Evolutionary conservation across 2,113 vertebrate species (phyloP), one percentile per base, ranked within the genome.

Genomic region (Gadus macrocephalus): DNA sequence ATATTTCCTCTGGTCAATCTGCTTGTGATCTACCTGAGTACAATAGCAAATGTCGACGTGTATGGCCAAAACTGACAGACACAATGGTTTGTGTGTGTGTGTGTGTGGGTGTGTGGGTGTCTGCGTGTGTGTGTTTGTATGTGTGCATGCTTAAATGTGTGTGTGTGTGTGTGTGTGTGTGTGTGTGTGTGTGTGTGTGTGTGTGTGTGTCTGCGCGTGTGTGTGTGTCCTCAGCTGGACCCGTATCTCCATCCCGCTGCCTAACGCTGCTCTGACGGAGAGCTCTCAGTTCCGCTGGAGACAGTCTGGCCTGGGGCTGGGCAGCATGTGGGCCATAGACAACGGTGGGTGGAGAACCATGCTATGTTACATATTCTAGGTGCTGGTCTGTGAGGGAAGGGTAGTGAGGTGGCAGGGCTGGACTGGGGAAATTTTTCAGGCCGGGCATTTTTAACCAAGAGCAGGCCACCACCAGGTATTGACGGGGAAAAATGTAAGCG

Each of bases 311-410:
- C 85, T 89, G 2, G 92, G 95, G 79, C 75, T 89, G 12, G 93
- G 94, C 78, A 97, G 94, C 89, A 98, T 98, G 95, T 99, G 97
- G 97, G 96, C 96, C 73, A 91, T 99, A 27, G 97, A 99, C 90
- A 98, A 97, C 59, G 93, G 97, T 99, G 42, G 8, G 42, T 49
- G 42, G 73, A 91, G 93, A 9, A 42, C 14, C 19, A 64, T 11
- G 61, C n/a, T 22, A 15, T 17, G 28, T 42, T 19, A 25, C 4
- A 35, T 35, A 5, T 35, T 35, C 31, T 3, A 35, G 31, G 31
- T 35, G 31, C 31, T 35, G 31, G 31, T 35, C 4, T 35, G 31
- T 35, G 31, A 35, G 31, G 31, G 31, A 35, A 35, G 31, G 31
- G 31, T 35, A 35, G 31, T 35, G 4, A 35, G 6, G 31, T 35